Evolutionary conservation across 2,113 vertebrate species (phyloP).

Genomic region (Pseudopipra pipra): DNA sequence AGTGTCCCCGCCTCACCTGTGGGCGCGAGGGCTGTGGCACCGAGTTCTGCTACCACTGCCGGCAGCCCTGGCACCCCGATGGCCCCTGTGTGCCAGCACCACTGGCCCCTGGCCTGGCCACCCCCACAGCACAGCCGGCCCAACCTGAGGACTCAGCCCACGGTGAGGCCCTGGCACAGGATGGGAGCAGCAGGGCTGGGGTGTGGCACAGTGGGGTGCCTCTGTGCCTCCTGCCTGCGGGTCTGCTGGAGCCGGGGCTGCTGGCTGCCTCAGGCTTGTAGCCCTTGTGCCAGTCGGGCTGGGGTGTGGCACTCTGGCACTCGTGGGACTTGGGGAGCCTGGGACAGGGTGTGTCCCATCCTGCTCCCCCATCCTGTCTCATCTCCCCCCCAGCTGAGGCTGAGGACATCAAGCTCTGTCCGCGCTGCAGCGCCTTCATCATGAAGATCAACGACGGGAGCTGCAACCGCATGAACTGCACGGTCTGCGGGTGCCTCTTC

Average conservation of each 20-base stretch:
- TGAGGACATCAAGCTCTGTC: conserved; percentile 83
- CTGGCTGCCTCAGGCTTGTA: background rate
- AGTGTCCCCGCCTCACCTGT: conserved; percentile 85
- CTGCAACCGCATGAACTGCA: conserved; percentile 90
- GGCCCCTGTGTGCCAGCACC: conserved; percentile 78
- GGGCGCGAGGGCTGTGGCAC: conserved; percentile 82
- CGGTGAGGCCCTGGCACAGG: conserved; percentile 50
- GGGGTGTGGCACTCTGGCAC: background rate
- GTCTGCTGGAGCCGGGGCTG: background rate
- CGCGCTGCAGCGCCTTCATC: conserved; percentile 86
- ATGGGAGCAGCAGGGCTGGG: background rate
- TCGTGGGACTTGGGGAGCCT: background rate
- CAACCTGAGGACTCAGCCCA: conserved; percentile 76
- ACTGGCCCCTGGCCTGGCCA: conserved; percentile 63
- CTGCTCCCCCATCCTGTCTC: background rate
- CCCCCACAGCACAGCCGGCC: conserved; percentile 70
- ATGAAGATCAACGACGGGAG: conserved; percentile 89
- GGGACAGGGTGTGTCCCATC: background rate
- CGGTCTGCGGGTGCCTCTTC: conserved; percentile 88
- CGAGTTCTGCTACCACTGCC: conserved; percentile 89
- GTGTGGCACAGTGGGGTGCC: background rate
- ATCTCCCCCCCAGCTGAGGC: background rate
- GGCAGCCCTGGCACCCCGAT: conserved; percentile 86
- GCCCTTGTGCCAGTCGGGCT: background rate
- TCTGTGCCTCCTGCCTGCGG: rapidly evolving